Evolutionary conservation across 2,888 invertebrate species (phyloP).

Genomic region (Drosophila prostipennis): DNA sequence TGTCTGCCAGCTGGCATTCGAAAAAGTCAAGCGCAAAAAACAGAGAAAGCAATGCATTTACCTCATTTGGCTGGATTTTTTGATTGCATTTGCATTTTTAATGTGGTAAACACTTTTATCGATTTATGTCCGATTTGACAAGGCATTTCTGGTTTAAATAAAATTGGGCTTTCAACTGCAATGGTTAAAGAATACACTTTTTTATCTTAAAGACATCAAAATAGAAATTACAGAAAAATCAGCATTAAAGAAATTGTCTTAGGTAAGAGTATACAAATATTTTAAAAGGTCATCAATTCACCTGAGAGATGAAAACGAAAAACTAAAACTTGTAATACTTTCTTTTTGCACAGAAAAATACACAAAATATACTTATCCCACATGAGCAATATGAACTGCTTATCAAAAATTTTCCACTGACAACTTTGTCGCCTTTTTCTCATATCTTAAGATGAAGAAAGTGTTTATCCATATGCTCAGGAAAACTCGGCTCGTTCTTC

Average conservation of each 20-base stretch:
- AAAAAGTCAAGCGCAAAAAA: neutral
- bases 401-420: conserved; percentile 24
- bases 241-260: too few species aligned
- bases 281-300: neutral
- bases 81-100: conserved; percentile 33
- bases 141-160: too few species aligned
- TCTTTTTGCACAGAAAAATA: neutral
- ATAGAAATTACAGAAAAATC: too few species aligned
- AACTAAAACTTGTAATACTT: neutral
- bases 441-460: conserved; percentile 22
- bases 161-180: too few species aligned
- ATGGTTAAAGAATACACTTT: too few species aligned
- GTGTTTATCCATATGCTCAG: conserved; percentile 42
- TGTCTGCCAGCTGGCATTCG: conserved; percentile 26
- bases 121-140: neutral
- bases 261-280: neutral
- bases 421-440: conserved; percentile 12
- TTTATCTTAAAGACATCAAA: too few species aligned
- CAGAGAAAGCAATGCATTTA: conserved; percentile 6
- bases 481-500: conserved; percentile 26
- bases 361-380: neutral
- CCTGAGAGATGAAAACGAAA: neutral
- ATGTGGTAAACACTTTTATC: conserved; percentile 6
- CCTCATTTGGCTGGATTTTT: conserved; percentile 8
- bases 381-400: conserved; percentile 3